Evolutionary conservation across 2,888 invertebrate genomes (phyloP).

Genomic region (Drosophila leonis): DNA sequence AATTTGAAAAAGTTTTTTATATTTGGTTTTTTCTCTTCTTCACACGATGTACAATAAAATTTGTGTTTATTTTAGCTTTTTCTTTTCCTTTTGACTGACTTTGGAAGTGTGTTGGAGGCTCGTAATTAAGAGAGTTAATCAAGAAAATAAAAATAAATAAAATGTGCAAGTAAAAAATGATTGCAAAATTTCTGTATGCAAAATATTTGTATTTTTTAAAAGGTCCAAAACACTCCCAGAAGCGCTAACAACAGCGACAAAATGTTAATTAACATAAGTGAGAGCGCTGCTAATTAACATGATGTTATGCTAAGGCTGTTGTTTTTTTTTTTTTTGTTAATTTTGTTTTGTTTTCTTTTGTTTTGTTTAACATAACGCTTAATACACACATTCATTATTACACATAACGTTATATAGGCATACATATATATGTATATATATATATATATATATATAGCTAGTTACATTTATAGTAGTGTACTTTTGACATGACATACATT

Average conservation of each 20-base stretch:
- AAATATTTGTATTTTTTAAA: constrained; percentile 8
- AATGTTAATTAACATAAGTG: constrained; percentile 29
- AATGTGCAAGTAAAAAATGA: constrained; percentile 25
- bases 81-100: constrained; percentile 17
- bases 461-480: constrained; percentile 55
- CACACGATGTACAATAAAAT: constrained; percentile 35
- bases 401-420: constrained; percentile 37
- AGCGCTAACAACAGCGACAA: constrained; percentile 8
- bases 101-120: constrained; percentile 51
- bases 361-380: constrained; percentile 31
- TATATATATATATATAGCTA: constrained; percentile 66
- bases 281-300: constrained; percentile 29
- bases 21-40: constrained; percentile 43
- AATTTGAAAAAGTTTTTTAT: constrained; percentile 37
- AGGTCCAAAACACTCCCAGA: constrained; percentile 35
- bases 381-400: constrained; percentile 41
- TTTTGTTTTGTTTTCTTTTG: neutral
- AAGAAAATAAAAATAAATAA: constrained; percentile 23
- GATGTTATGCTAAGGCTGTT: constrained; percentile 11
- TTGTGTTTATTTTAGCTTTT: constrained; percentile 27
- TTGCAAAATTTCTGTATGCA: constrained; percentile 1
- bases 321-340: neutral
- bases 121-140: neutral
- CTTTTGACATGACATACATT: constrained; percentile 65
- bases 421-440: constrained; percentile 49